Evolutionary conservation across 1,140 invertebrate species (phyloP), one percentile per base, ranked within the genome.

Genomic region (Eumaeus atala): DNA sequence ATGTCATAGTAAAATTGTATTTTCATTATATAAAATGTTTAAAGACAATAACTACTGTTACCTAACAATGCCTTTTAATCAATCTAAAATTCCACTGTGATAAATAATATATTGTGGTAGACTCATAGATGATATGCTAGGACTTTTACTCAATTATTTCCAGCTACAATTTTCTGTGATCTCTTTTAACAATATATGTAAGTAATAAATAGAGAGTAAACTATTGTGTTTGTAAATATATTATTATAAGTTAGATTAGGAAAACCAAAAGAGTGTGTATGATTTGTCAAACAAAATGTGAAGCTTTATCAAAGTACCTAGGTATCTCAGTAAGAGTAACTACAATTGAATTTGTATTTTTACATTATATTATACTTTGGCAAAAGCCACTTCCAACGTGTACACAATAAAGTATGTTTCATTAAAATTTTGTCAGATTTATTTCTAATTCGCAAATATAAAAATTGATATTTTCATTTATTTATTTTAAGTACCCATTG

Each of bases 91-190:
- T 73, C 75, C 77, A 73, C 84, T 87, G 84, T 87, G 84, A 87
- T 85, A 87, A 83, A 70, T 70, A 74, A 67, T 72, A 70, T 73
- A 72, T 84, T 76, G 82, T 87, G 82, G 82, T 84, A 87, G 78
- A 81, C 64, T 73, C 68, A 53, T 77, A 83, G 75, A 77, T 16
- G 17, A 66, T 81, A 83, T 74, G 73, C 70, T 84, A 85, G 80
- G 67, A 64, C 62, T 76, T 74, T 81, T 80, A 83, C 78, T 84
- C 79, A 77, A 85, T 87, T 74, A 84, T 87, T 87, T 88, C 84
- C 84, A 87, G 84, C 87, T 88, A 87, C 86, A 87, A 87, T 88
- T 88, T 88, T 88, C 85, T 88, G 87, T 88, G 87, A 88, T 88
- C 87, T 88, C 87, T 88, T 83, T 79, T 83, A 87, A 86, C 79